Evolutionary conservation across 2,797 vertebrate genomes (phyloP).

Genomic region (Ataeniobius toweri): DNA sequence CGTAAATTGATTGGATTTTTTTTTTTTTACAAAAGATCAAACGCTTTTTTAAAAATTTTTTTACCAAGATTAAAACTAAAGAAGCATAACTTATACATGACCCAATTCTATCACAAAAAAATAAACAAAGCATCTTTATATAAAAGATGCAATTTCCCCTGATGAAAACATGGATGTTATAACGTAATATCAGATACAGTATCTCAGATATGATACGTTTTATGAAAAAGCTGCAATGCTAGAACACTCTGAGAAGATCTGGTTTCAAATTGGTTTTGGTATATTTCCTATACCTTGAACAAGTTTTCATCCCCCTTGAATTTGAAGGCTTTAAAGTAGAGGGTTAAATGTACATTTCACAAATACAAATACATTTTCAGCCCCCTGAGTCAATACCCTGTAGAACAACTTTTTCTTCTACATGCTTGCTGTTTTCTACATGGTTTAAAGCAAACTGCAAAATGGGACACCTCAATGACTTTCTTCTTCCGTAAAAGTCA

Average conservation of each 20-base stretch:
- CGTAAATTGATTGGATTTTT: not conserved
- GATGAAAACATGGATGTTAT: not conserved
- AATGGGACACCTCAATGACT: no score
- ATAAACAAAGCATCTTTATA: not conserved
- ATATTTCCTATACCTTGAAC: not conserved
- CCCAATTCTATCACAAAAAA: not conserved
- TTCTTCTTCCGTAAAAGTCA: no score
- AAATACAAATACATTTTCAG: not conserved
- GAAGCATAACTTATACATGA: not conserved
- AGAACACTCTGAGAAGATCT: not conserved
- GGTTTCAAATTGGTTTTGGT: not conserved
- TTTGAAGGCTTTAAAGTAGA: not conserved
- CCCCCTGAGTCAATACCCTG: no score
- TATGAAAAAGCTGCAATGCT: no score
- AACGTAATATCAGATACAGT: not conserved
- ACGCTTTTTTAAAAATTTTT: not conserved
- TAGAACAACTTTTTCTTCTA: no score
- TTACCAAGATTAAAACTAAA: not conserved
- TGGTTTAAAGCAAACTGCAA: no score
- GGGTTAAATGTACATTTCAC: not conserved
- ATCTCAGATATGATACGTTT: no score
- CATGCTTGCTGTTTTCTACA: no score
- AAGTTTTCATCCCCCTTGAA: not conserved
- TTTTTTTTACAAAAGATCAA: not conserved
- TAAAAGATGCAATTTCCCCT: not conserved